Base-by-base conservation (phyloP, 2,888 invertebrate genomes). In the Dryobotodes eremita region DNA sequence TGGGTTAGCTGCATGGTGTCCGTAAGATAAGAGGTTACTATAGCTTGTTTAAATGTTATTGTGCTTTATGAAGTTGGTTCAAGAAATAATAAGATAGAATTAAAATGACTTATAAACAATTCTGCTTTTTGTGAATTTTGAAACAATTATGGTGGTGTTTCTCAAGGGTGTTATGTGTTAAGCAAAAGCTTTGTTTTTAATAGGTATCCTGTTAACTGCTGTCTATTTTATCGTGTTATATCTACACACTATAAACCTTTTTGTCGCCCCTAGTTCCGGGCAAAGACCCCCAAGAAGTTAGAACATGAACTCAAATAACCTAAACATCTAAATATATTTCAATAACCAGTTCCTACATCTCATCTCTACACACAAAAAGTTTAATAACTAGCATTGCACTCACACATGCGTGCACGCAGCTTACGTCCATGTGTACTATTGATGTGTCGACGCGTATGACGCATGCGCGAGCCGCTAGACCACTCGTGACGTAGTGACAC, bases 401-500 rank as follows among this genome's bases (percentile, higher is more conserved):
- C 78, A 80, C 80, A 77, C 84, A 55, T 77, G 66, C 68, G 53
- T 8, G 23, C 4, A 11, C 57, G 50, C 1, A 50, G 13, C 3
- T 0, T 17, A 17, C 36, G 69, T 64, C 15, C 68, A 68, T 68
- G 71, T 64, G 69, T 36, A 70, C 11, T 69, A 36, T 62, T 62
- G 69, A 42, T 75, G 62, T 74, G 82, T 80, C 80, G 80, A 79
- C 79, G 83, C 84, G 82, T 77, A 73, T 91, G 91, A 92, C 92
- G 92, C 86, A 88, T 87, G 89, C 87, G 88, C 77, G 72, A 71
- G 81, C 85, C 89, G 88, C 91, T 91, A 90, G 89, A 88, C 88
- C 81, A 82, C 86, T 88, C 83, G 90, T 93, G 93, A 93, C 93
- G 93, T 93, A 92, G 91, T 75, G 90, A 89, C 90, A 90, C 92